These are phyloP conservation scores for Papilio machaon DNA, from an alignment of 1,140 invertebrate species.

Conservation along the genomic window DNA sequence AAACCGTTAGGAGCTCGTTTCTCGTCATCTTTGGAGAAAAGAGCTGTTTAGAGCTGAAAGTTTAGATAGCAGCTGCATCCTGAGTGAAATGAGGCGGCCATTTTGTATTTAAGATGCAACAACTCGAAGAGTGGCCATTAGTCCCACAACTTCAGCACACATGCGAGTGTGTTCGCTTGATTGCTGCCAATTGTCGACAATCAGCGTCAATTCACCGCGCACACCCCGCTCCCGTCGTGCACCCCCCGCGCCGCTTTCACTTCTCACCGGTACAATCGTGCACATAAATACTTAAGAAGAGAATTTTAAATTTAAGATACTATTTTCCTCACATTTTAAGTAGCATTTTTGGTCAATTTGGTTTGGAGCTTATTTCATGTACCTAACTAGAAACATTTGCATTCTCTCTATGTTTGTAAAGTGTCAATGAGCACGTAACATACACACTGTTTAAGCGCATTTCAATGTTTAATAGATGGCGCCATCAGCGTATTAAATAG, in stretches of 20 bases:
- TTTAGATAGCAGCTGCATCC: slow-evolving; percentile 1
- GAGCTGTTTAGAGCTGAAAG: neutral
- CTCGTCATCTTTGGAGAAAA: neutral
- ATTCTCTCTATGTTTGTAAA: no score
- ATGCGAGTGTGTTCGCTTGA: slow-evolving; percentile 54
- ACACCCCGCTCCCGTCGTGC: slow-evolving; percentile 40
- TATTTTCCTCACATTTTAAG: no score
- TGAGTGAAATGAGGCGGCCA: slow-evolving; percentile 10
- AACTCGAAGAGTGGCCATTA: slow-evolving; percentile 36
- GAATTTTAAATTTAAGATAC: neutral
- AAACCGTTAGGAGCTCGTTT: no score
- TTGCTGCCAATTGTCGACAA: slow-evolving; percentile 72
- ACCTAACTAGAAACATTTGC: no score
- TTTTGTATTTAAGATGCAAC: slow-evolving; percentile 37
- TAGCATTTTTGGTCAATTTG: no score
- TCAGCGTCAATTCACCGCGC: slow-evolving; percentile 69
- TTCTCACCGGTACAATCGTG: slow-evolving; percentile 70
- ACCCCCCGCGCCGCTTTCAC: slow-evolving; percentile 60
- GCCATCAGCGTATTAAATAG: no score
- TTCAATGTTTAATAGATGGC: no score
- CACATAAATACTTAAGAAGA: slow-evolving; percentile 43
- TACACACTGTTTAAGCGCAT: no score
- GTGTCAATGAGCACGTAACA: no score
- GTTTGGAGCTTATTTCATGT: no score
- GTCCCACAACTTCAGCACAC: slow-evolving; percentile 41